A percentile compares a stretch with the other conserved stretches of the same genome.
Evolutionary conservation across 2,888 invertebrate genomes (phyloP).

Genomic region (Heteropelma amictum): DNA sequence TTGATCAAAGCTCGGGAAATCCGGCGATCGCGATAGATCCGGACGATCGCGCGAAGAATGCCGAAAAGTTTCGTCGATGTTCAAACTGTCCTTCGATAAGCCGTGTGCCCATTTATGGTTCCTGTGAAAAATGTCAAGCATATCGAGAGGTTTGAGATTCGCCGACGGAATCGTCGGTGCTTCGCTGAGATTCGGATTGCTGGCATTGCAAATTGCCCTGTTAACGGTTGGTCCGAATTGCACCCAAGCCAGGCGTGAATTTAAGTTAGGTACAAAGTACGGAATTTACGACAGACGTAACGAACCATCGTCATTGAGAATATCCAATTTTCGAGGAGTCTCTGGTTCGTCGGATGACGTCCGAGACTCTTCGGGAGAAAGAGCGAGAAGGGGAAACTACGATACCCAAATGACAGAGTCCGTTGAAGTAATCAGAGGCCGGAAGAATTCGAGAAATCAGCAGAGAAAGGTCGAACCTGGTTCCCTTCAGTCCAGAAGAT

Average conservation of each 20-base stretch:
- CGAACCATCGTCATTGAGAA: background rate
- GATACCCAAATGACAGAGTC: background rate
- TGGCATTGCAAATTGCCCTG: background rate
- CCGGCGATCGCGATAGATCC: background rate
- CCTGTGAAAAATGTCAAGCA: conserved; percentile 6
- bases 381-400: too few relatives aligned
- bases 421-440: too few relatives aligned
- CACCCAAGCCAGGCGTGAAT: background rate
- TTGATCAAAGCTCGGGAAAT: background rate
- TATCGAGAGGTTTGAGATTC: background rate
- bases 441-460: too few relatives aligned
- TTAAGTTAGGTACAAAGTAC: background rate
- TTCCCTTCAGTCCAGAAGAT: conserved; percentile 32
- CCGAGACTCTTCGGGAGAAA: background rate
- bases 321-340: background rate
- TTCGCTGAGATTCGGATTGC: background rate
- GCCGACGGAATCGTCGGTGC: background rate
- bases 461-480: too few relatives aligned
- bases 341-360: background rate
- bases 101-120: background rate
- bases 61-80: too few relatives aligned
- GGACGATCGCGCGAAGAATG: too few relatives aligned
- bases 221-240: background rate
- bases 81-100: too few relatives aligned
- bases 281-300: background rate